Percentiles rank a stretch among this genome's conserved stretches.
These are phyloP conservation scores for Proterorhinus semilunaris DNA, from an alignment of 2,113 vertebrate species.

Conservation along the genomic window DNA sequence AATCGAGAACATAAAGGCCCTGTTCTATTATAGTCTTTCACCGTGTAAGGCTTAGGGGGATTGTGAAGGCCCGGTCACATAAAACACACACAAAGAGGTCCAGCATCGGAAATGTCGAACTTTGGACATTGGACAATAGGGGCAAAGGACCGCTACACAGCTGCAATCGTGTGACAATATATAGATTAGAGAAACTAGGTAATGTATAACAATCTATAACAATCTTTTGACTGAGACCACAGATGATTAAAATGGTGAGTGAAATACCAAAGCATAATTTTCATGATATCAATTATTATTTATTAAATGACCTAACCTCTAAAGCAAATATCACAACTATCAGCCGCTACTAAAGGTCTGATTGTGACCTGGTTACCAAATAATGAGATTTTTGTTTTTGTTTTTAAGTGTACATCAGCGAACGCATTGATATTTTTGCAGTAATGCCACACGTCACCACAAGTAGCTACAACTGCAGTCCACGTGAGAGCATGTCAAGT, in stretches of 20 bases:
- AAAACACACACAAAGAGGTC: neutral
- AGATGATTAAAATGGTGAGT: slow-evolving; percentile 12
- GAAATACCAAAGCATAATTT: neutral
- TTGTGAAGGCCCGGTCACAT: slow-evolving; percentile 18
- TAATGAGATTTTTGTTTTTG: no score
- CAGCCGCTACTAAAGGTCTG: no score
- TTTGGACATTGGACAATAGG: neutral
- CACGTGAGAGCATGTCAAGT: no score
- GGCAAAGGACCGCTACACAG: neutral
- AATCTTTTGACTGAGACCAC: slow-evolving; percentile 22
- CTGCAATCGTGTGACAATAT: slow-evolving; percentile 5
- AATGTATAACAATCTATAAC: slow-evolving; percentile 44
- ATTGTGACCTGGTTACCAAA: no score
- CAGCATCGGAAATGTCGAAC: slow-evolving; percentile 4
- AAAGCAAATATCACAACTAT: neutral
- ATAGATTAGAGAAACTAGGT: slow-evolving; percentile 35
- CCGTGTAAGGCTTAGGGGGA: slow-evolving; percentile 19
- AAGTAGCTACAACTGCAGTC: neutral
- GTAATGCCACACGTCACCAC: neutral
- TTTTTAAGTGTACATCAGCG: no score
- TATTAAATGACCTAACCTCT: neutral
- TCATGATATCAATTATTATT: neutral
- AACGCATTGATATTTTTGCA: neutral
- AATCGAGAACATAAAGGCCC: slow-evolving; percentile 63
- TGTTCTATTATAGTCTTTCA: slow-evolving; percentile 34